Evolutionary conservation across 2,888 invertebrate species (phyloP), one percentile per base, ranked within the genome.

Genomic region (Ophion ventricosus): DNA sequence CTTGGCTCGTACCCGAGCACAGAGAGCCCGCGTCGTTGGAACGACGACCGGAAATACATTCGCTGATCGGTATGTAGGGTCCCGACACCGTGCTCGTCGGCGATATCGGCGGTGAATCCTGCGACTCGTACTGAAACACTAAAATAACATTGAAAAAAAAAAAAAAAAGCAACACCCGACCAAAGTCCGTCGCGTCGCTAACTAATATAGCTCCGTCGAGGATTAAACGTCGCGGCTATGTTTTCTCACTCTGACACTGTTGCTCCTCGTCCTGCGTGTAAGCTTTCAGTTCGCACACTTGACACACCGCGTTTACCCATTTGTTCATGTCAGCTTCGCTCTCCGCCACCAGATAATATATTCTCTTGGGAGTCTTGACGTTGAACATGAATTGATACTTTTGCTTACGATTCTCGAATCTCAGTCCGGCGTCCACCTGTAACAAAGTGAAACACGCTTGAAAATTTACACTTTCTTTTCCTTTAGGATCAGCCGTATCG

Each of bases 231-330:
- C 17, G 17, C 17, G 49, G 4, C n/a, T 14, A 17, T 14, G 49
- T 4, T 63, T 63, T 43, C 74, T 75, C 49, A 93, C 92, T 93
- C 90, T 91, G 91, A 92, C 94, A 91, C 77, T 91, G 91, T 74
- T 92, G 92, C 29, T 93, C 93, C 79, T 94, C 94, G 80, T 95
- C 94, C 81, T 95, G 95, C 14, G 95, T 95, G 10, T 95, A 95
- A 1, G 97, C 96, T 91, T 97, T 96, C 83, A 98, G 94, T 69
- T 98, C 97, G 93, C 98, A 99, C 61, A 98, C 98, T 93, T 97
- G 96, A 93, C 99, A 99, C 88, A 99, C 97, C 84, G 97, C 97
- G 91, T 97, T 97, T 11, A 99, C 98, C 99, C 99, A 99, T 92
- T 96, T 96, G 89, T 97, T 97, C 98, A 99, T 98, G 90, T 98